Evolutionary conservation across 2,888 invertebrate genomes (phyloP).

Genomic region (Napeogenes inachia): DNA sequence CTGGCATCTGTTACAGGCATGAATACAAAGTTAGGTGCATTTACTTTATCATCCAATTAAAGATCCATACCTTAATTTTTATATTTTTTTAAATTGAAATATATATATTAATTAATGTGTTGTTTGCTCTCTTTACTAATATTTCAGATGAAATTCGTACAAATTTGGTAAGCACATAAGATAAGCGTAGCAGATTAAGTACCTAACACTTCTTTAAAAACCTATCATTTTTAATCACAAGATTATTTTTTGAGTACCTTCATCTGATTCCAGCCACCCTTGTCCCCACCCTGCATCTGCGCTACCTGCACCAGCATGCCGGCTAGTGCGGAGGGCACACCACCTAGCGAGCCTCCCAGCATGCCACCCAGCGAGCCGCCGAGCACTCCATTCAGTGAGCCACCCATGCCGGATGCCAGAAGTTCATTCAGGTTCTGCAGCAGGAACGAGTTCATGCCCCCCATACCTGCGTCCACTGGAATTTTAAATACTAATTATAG

Average conservation of each 20-base stretch:
- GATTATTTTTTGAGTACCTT: constrained; percentile 18
- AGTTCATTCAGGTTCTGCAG: constrained; percentile 73
- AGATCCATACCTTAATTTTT: no score
- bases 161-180: no score
- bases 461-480: constrained; percentile 80
- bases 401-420: constrained; percentile 68
- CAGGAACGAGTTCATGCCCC: constrained; percentile 72
- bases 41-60: no score
- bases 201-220: no score
- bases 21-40: not conserved
- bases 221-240: no score
- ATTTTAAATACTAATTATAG: not conserved
- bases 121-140: not conserved
- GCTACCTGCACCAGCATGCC: constrained; percentile 51
- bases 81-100: no score
- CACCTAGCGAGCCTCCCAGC: constrained; percentile 35
- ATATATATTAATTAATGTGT: not conserved
- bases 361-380: constrained; percentile 62
- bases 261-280: constrained; percentile 24
- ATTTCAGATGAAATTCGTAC: no score
- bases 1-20: constrained; percentile 52
- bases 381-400: constrained; percentile 61
- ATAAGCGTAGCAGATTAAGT: no score
- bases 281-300: constrained; percentile 34
- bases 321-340: constrained; percentile 47